Percentiles rank a stretch among this genome's conserved stretches.
phyloP scores from a whole-genome alignment of 2,797 vertebrate species.

The Helarctos malayanus region DNA sequence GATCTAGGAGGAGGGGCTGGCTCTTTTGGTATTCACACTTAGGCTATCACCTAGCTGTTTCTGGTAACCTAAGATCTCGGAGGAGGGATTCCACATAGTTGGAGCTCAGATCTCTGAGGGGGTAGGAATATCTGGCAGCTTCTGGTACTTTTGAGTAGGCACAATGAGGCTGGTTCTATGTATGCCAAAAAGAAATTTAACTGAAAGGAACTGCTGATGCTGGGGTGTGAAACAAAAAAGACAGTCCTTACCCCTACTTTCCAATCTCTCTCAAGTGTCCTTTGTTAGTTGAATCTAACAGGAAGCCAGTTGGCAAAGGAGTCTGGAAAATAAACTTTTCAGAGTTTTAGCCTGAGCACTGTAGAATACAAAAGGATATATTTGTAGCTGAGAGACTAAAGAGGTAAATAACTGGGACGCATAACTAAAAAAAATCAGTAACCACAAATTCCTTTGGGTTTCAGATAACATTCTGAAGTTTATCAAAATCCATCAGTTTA shows the following conservation, averaged over 20 bases:
- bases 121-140: neutral
- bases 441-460: neutral
- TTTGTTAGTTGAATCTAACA: constrained; percentile 45
- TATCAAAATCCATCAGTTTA: neutral
- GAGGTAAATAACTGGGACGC: neutral
- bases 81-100: neutral
- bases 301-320: constrained; percentile 21
- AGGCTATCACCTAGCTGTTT: neutral
- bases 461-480: constrained; percentile 32
- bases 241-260: neutral
- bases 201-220: neutral
- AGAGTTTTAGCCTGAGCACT: neutral
- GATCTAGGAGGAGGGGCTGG: neutral
- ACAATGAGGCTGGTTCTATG: neutral
- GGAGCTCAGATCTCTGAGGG: neutral
- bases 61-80: neutral
- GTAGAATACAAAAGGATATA: neutral
- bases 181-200: constrained; percentile 21
- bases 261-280: neutral
- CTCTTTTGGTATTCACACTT: neutral
- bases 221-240: neutral
- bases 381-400: constrained; percentile 28
- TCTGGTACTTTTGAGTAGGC: neutral
- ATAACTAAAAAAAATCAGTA: neutral
- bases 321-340: neutral